A percentile compares a stretch with the other conserved stretches of the same genome.
These are phyloP conservation scores for Sparidentex hasta DNA, from an alignment of 2,797 vertebrate genomes.

Conservation along the genomic window DNA sequence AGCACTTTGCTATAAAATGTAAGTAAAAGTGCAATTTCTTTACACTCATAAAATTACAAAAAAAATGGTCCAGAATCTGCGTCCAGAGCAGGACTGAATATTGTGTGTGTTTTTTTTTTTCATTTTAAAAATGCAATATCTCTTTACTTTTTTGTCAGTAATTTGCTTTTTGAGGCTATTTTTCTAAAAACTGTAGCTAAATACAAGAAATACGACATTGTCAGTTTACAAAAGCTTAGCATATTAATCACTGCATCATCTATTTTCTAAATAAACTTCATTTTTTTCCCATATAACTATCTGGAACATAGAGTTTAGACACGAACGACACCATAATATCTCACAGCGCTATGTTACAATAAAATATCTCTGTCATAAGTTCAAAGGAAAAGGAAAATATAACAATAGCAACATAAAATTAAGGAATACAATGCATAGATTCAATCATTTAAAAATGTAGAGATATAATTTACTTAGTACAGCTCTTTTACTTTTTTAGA, in stretches of 20 bases:
- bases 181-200: constrained; percentile 86
- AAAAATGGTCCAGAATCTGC: constrained; percentile 91
- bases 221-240: constrained; percentile 95
- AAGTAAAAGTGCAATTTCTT: constrained; percentile 90
- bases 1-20: constrained; percentile 85
- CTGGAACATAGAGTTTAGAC: constrained; percentile 91
- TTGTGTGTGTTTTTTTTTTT: constrained; percentile 79
- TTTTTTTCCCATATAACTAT: constrained; percentile 86
- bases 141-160: constrained; percentile 62
- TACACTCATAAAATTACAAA: constrained; percentile 82
- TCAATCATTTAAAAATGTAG: constrained; percentile 91
- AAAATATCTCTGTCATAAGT: constrained; percentile 91
- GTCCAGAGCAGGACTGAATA: constrained; percentile 81
- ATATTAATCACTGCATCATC: constrained; percentile 90
- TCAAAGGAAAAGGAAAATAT: constrained; percentile 85
- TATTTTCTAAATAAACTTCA: constrained; percentile 93
- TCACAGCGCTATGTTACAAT: constrained; percentile 97
- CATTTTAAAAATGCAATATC: constrained; percentile 75
- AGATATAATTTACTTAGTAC: constrained; percentile 89
- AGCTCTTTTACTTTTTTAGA: constrained; percentile 77
- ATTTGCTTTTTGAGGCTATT: constrained; percentile 79
- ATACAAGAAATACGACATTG: constrained; percentile 88
- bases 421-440: constrained; percentile 95
- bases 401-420: constrained; percentile 89
- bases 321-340: constrained; percentile 91